Evolutionary conservation across 2,797 vertebrate species (phyloP), one percentile per base, ranked within the genome.

Genomic region (Kryptopterus vitreolus): DNA sequence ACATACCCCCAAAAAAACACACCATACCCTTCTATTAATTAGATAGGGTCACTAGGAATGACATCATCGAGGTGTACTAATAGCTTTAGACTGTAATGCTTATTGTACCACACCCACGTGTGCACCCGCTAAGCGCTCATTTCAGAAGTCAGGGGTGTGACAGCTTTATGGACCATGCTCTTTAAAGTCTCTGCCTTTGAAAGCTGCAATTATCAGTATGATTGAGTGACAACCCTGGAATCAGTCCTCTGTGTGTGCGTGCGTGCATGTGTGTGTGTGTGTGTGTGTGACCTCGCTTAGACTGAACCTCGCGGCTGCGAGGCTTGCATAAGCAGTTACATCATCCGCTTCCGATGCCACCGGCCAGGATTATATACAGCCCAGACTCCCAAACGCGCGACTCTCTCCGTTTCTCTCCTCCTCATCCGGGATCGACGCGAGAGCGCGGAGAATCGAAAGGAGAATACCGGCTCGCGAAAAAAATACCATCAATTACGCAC

Each of bases 311-410:
- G 73, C 63, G 68, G 62, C 74, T 76, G 33, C n/a, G 65, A 58
- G 86, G 89, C n/a, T 92, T 93, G 87, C 87, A 88, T 90, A 92
- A 92, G 79, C 59, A 76, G 86, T 92, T 92, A 91, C 90, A 89
- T 93, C 91, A 92, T 85, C 89, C 85, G 81, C 85, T 61, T 76
- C 33, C 48, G 52, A 71, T 53, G 55, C 73, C 79, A 62, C 76
- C 58, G 9, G 73, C 81, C 62, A 73, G 66, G 71, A 15, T 84
- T 77, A 77, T 24, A 78, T 61, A 76, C 53, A n/a, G n/a, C 63
- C 65, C 26, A 52, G 62, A 78, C 77, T 59, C 58, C 68, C 77
- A 76, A 57, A 24, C n/a, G 46, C 52, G 74, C 71, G 69, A n/a
- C n/a, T 6, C 24, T 65, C 75, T 10, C 22, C 7, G 6, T 63